Evolutionary conservation across 64 coral and sea anemone species (phyloP).

Genomic region (Acropora tenuis): DNA sequence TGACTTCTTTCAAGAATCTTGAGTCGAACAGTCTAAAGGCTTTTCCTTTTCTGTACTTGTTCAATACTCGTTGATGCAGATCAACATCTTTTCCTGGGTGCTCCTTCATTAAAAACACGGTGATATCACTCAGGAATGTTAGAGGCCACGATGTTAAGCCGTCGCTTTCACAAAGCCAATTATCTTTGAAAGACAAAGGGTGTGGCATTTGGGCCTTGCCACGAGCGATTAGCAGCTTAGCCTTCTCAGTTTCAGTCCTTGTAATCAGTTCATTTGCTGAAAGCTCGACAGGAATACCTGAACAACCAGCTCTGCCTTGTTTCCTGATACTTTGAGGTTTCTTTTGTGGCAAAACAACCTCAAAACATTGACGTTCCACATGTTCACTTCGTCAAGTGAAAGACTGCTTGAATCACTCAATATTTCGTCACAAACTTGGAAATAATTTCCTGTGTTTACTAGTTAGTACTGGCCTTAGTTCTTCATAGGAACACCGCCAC

Average conservation of each 20-base stretch:
- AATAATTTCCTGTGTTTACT: neutral
- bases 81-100: conserved; percentile 77
- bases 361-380: conserved; percentile 19
- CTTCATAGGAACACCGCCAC: neutral
- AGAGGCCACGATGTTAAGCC: conserved; percentile 69
- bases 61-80: conserved; percentile 54
- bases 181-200: conserved; percentile 5
- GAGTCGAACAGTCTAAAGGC: too few relatives aligned
- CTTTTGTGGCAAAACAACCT: conserved; percentile 38
- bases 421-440: too few relatives aligned
- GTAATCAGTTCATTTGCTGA: neutral
- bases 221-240: too few relatives aligned
- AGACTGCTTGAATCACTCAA: neutral
- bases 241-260: too few relatives aligned
- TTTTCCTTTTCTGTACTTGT: conserved; percentile 68
- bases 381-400: conserved; percentile 36
- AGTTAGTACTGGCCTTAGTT: neutral
- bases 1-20: too few relatives aligned
- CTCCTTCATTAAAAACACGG: conserved; percentile 15
- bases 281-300: conserved; percentile 22
- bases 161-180: conserved; percentile 51
- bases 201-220: conserved; percentile 5
- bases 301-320: conserved; percentile 53
- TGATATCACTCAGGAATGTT: conserved; percentile 61
- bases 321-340: conserved; percentile 29